Base-by-base conservation (phyloP, 2,888 invertebrate genomes). In the Metacarcinus magister region DNA sequence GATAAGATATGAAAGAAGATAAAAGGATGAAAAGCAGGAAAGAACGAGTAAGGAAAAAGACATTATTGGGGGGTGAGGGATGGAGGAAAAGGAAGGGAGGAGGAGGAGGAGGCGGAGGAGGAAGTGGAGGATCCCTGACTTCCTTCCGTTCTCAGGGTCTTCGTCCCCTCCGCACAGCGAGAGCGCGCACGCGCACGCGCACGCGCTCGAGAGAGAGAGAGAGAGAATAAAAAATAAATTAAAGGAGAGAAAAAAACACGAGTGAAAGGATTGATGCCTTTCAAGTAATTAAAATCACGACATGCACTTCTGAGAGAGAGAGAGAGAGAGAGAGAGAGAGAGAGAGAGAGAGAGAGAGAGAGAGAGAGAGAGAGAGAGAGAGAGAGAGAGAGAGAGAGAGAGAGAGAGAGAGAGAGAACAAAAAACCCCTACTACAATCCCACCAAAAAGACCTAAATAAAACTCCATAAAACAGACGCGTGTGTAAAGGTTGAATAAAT, bases 401-500 rank as follows among this genome's bases (percentile, higher is more conserved):
- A 32, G 16, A 82, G 28, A 82, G 28, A 13, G 32, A 32, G 28
- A 32, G 16, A 82, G 2, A 67, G n/a, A 5, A 23, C 0, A 67
- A 32, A 82, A 82, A 82, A 67, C 0, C 39, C 39, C 39, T 2
- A 39, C 39, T 67, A 23, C 23, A 67, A 67, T 23, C 67, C 39
- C 67, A 67, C 67, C 67, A 67, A 32, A 82, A 82, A 82, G 28
- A 32, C 10, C 32, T 82, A 82, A 82, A 82, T 82, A 82, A 82
- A 82, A 82, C 82, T 82, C 82, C 32, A 82, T 82, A 82, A 82
- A 82, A 82, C 32, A 82, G 82, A 82, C 28, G 82, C 82, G 82
- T 82, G 82, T 82, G 82, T 82, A 82, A 82, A 82, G 82, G 82
- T 82, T 82, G 82, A 82, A 82, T 82, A 82, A 82, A 82, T 82